These are phyloP conservation scores for Brachionus rubens DNA, from an alignment of 1,140 invertebrate species.

Conservation along the genomic window DNA sequence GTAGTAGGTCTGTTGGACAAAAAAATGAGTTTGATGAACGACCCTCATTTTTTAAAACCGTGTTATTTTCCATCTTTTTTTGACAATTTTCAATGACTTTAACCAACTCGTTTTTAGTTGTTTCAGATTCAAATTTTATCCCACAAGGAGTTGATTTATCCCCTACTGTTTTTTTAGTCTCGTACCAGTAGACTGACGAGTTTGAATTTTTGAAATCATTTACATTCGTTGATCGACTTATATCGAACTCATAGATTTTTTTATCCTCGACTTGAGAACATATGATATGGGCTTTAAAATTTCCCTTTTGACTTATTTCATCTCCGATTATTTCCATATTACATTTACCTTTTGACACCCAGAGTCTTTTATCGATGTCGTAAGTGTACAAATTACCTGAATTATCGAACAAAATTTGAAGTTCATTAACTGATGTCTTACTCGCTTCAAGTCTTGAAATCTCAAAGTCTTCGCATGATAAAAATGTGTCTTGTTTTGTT, in stretches of 20 bases:
- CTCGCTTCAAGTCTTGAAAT: background rate
- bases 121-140: background rate
- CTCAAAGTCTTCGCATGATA: slow-evolving; percentile 27
- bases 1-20: background rate
- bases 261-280: background rate
- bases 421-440: slow-evolving; percentile 1
- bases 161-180: background rate
- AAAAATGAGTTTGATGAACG: slow-evolving; percentile 8
- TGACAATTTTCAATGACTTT: slow-evolving; percentile 4
- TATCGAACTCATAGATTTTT: background rate
- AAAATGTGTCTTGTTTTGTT: slow-evolving; percentile 22
- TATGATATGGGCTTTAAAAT: slow-evolving; percentile 5
- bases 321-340: slow-evolving; percentile 14
- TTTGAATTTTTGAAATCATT: slow-evolving; percentile 12
- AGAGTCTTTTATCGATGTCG: background rate
- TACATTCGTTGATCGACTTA: background rate
- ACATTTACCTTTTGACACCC: background rate
- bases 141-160: background rate
- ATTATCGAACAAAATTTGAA: background rate
- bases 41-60: background rate
- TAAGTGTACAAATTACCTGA: background rate
- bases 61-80: slow-evolving; percentile 31
- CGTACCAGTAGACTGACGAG: background rate
- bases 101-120: background rate
- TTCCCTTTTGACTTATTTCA: slow-evolving; percentile 35